These are phyloP conservation scores for Trachymyrmex septentrionalis DNA, from an alignment of 1,140 invertebrate species.

Conservation along the genomic window DNA sequence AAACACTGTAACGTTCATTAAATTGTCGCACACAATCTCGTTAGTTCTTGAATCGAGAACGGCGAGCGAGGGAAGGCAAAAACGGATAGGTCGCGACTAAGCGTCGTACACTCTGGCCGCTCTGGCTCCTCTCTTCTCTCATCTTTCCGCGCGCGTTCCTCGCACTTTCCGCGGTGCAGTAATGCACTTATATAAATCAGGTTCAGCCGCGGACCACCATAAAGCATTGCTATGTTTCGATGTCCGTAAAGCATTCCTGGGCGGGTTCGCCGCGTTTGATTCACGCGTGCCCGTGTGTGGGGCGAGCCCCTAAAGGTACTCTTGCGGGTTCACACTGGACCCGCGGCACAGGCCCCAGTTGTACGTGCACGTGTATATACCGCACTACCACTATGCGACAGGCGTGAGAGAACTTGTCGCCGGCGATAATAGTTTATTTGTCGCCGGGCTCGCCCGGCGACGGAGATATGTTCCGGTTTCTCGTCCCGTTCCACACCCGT, in stretches of 20 bases:
- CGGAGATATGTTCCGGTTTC: constrained; percentile 86
- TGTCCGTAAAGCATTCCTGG: constrained; percentile 86
- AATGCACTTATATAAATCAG: constrained; percentile 87
- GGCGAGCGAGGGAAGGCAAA: constrained; percentile 30
- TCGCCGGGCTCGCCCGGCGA: constrained; percentile 79
- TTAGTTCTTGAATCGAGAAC: constrained; percentile 21
- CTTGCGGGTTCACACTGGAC: constrained; percentile 55
- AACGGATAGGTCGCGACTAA: constrained; percentile 50
- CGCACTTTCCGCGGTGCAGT: constrained; percentile 78
- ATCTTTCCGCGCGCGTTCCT: constrained; percentile 20
- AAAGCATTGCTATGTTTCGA: constrained; percentile 87
- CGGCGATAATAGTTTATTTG: constrained; percentile 87
- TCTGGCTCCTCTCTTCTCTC: constrained; percentile 21
- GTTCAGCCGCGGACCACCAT: constrained; percentile 87
- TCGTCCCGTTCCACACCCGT: constrained; percentile 79
- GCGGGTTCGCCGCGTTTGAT: constrained; percentile 86
- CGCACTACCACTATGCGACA: constrained; percentile 68
- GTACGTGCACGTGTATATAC: constrained; percentile 62
- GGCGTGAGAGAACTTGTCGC: constrained; percentile 86
- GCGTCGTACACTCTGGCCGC: constrained; percentile 4
- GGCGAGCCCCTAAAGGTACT: constrained; percentile 79
- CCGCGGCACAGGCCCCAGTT: constrained; percentile 5
- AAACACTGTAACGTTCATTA: constrained; percentile 15
- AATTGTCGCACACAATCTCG: constrained; percentile 38
- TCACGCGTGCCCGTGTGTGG: constrained; percentile 83